These are phyloP conservation scores for Pyrocephalus nanus DNA, from an alignment of 2,797 vertebrate genomes.

Conservation along the genomic window DNA sequence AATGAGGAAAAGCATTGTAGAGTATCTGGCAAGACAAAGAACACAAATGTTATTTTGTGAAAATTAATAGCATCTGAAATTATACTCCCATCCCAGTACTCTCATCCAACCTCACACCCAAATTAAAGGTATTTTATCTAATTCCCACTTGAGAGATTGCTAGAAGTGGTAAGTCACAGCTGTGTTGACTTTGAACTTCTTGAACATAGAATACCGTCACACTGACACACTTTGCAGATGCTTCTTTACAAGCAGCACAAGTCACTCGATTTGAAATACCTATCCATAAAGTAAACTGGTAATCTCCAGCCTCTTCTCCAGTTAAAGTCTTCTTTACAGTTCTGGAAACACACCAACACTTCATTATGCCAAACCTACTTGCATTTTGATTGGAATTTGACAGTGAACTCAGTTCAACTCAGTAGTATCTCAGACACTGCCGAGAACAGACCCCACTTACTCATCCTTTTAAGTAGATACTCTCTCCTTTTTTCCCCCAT, in stretches of 20 bases:
- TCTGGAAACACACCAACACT: conserved; percentile 63
- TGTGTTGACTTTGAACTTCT: conserved; percentile 68
- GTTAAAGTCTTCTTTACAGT: conserved; percentile 34
- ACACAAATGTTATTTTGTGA: conserved; percentile 56
- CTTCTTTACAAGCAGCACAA: conserved; percentile 63
- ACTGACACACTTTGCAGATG: conserved; percentile 48
- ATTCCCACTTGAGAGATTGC: conserved; percentile 65
- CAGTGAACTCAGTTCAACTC: neutral
- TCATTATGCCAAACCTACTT: conserved; percentile 34
- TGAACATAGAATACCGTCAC: conserved; percentile 41
- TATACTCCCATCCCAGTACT: neutral
- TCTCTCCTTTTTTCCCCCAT: conserved; percentile 43
- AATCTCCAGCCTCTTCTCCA: conserved; percentile 43
- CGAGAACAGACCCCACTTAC: neutral
- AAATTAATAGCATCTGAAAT: conserved; percentile 71
- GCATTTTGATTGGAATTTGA: conserved; percentile 60
- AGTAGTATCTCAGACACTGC: neutral
- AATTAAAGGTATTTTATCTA: conserved; percentile 72
- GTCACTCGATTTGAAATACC: conserved; percentile 65
- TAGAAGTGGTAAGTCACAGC: conserved; percentile 68
- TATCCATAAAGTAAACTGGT: conserved; percentile 61
- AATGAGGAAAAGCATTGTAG: conserved; percentile 50
- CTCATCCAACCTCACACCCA: neutral
- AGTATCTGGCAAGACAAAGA: conserved; percentile 61
- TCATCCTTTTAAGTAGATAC: conserved; percentile 35